Evolutionary conservation across 2,113 vertebrate species (phyloP).

Genomic region (Holacanthus passer): DNA sequence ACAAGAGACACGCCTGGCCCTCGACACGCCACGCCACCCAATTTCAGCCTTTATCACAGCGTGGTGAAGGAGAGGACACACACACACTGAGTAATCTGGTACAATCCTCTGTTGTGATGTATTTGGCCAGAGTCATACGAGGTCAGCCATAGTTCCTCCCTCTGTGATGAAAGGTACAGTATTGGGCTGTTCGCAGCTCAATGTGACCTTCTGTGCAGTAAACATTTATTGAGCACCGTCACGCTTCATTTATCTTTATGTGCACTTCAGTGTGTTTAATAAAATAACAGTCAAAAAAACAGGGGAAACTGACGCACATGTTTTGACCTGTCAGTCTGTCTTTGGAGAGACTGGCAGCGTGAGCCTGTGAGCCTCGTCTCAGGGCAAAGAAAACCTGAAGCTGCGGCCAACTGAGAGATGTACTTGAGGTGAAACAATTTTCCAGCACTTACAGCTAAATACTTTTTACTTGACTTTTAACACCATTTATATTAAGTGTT

Average conservation of each 20-base stretch:
- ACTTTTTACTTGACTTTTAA: not conserved
- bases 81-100: slow-evolving; percentile 5
- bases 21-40: not conserved
- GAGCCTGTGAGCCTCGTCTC: not conserved
- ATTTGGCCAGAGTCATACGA: slow-evolving; percentile 21
- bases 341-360: not conserved
- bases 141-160: slow-evolving; percentile 32
- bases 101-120: slow-evolving; percentile 10
- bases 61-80: slow-evolving; percentile 29
- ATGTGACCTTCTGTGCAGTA: slow-evolving; percentile 50
- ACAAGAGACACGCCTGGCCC: slow-evolving; percentile 11
- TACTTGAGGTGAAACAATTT: not conserved
- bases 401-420: not conserved
- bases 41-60: slow-evolving; percentile 35
- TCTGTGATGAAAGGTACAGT: slow-evolving; percentile 18
- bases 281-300: slow-evolving; percentile 25
- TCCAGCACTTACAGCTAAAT: no score
- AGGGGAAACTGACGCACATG: slow-evolving; percentile 4
- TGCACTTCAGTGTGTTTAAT: slow-evolving; percentile 29
- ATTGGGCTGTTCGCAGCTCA: slow-evolving; percentile 11
- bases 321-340: no score
- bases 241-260: slow-evolving; percentile 51
- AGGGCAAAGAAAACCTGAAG: not conserved
- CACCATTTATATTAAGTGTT: not conserved
- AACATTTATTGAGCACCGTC: slow-evolving; percentile 54